Conservation (phyloP, 2,888 invertebrate species). For the Kuschelorhynchus macadamiae region DNA sequence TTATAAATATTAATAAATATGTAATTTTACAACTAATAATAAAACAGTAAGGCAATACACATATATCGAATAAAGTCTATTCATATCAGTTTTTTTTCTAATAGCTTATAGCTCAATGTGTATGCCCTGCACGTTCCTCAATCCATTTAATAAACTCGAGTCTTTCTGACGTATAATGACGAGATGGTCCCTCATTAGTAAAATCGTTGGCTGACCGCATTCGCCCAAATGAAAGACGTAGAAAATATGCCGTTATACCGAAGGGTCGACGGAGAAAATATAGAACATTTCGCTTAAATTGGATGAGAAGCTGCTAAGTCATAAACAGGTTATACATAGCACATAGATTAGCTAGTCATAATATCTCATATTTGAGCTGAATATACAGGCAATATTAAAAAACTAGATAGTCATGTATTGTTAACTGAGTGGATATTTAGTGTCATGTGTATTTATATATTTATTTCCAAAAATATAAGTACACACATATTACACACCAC, state of each 20-base stretch:
- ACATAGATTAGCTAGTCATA: too few species aligned
- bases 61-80: too few species aligned
- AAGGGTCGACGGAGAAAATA: slow-evolving; percentile 25
- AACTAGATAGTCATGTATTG: too few species aligned
- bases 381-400: too few species aligned
- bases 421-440: too few species aligned
- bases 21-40: too few species aligned
- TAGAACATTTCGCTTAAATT: slow-evolving; percentile 38
- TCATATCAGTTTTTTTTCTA: slow-evolving; percentile 28
- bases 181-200: slow-evolving; percentile 37
- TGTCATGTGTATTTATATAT: too few species aligned
- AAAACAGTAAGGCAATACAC: too few species aligned
- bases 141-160: slow-evolving; percentile 40
- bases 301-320: slow-evolving; percentile 33
- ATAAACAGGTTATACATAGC: slow-evolving; percentile 27
- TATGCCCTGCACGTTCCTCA: slow-evolving; percentile 34
- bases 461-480: too few species aligned
- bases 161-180: slow-evolving; percentile 36
- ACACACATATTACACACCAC: too few species aligned
- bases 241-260: slow-evolving; percentile 34
- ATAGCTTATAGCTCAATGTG: slow-evolving; percentile 17
- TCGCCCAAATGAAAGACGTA: slow-evolving; percentile 32
- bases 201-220: slow-evolving; percentile 24
- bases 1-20: too few species aligned
- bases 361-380: too few species aligned